Percentiles rank a stretch among this genome's conserved stretches.
These are phyloP conservation scores for Eristalinus aeneus DNA, from an alignment of 2,888 invertebrate genomes.

Conservation along the genomic window DNA sequence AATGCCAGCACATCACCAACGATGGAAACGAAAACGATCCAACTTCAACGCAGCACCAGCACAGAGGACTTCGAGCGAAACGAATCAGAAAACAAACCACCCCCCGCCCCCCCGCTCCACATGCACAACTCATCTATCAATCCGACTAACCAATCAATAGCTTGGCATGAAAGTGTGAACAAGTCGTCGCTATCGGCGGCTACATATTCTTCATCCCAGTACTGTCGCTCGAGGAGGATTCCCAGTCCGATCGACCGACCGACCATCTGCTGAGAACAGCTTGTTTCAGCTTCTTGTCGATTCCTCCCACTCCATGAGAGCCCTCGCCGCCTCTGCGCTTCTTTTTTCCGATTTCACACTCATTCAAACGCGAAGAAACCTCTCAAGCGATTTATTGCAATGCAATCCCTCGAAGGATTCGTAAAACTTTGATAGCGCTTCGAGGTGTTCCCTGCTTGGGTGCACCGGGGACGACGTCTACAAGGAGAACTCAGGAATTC, in stretches of 20 bases:
- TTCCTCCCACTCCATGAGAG: neutral
- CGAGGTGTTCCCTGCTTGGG: constrained; percentile 36
- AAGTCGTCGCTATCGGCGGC: constrained; percentile 53
- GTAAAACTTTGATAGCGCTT: constrained; percentile 55
- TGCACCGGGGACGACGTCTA: constrained; percentile 31
- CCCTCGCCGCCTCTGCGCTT: neutral
- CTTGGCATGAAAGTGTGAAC: constrained; percentile 65
- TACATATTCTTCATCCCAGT: constrained; percentile 37
- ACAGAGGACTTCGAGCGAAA: neutral
- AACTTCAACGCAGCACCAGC: neutral
- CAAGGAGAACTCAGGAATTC: constrained; percentile 37
- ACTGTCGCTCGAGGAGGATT: neutral
- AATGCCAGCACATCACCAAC: constrained; percentile 42
- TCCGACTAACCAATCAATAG: constrained; percentile 68
- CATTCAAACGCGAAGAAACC: constrained; percentile 60
- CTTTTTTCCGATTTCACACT: constrained; percentile 62
- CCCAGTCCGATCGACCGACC: constrained; percentile 38
- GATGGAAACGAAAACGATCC: constrained; percentile 7
- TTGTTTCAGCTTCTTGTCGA: constrained; percentile 41
- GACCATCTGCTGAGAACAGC: constrained; percentile 62
- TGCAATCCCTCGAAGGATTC: constrained; percentile 64
- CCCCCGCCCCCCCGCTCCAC: neutral
- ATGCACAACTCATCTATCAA: constrained; percentile 63
- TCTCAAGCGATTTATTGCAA: constrained; percentile 70
- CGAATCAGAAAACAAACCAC: constrained; percentile 52